These are phyloP conservation scores for Periparus ater DNA, from an alignment of 2,797 vertebrate species.

Conservation along the genomic window DNA sequence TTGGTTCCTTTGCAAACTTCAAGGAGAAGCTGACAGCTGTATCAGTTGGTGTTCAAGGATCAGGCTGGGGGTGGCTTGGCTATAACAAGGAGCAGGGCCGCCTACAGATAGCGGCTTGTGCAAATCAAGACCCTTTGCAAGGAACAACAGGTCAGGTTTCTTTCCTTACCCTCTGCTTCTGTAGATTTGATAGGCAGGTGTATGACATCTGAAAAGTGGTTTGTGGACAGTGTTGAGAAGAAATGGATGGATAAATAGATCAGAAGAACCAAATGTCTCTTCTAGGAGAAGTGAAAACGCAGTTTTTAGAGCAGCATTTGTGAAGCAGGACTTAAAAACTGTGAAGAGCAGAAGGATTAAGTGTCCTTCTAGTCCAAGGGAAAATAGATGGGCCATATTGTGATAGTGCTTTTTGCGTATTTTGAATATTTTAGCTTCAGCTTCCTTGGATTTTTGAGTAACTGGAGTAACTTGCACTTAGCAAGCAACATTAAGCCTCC, in stretches of 20 bases:
- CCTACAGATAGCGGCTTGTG: slow-evolving; percentile 86
- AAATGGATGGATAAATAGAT: neutral
- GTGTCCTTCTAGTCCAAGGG: neutral
- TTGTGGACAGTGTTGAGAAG: neutral
- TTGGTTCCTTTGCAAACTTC: slow-evolving; percentile 92
- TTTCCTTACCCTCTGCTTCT: neutral
- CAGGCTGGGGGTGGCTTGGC: slow-evolving; percentile 98
- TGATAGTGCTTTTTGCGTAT: neutral
- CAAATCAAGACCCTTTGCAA: slow-evolving; percentile 96
- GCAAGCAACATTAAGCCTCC: neutral
- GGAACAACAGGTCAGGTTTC: slow-evolving; percentile 89
- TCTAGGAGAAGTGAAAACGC: neutral
- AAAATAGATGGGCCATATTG: neutral
- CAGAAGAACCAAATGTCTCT: neutral
- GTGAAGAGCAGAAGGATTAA: neutral
- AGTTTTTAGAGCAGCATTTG: neutral
- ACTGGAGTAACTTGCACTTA: neutral
- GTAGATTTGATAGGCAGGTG: neutral
- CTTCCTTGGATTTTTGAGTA: neutral
- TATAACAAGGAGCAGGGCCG: slow-evolving; percentile 86
- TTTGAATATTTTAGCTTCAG: neutral
- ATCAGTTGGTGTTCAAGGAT: slow-evolving; percentile 93
- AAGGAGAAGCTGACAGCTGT: slow-evolving; percentile 91
- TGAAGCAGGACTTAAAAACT: neutral
- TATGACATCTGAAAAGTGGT: neutral